Conservation (phyloP, 2,113 vertebrate genomes). For the Toxotes chatareus region DNA sequence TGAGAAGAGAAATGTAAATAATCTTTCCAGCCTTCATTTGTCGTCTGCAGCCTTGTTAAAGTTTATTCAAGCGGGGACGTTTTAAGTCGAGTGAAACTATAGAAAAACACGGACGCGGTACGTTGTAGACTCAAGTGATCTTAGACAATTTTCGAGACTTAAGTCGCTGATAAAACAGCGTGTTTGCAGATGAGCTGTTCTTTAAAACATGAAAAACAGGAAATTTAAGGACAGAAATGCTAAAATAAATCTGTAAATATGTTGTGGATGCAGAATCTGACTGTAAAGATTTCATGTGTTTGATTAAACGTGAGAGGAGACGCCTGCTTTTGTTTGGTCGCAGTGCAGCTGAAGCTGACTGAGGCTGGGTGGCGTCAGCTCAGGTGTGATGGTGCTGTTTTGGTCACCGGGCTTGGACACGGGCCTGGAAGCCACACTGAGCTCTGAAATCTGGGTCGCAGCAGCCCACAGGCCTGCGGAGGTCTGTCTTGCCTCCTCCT, state of each 20-base stretch:
- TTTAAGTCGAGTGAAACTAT: too few species aligned
- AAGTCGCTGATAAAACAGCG: too few species aligned
- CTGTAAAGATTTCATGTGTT: too few species aligned
- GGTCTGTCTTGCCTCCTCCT: constrained; percentile 10
- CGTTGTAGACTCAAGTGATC: neutral
- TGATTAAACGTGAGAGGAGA: too few species aligned
- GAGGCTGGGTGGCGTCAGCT: constrained; percentile 18
- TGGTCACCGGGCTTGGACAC: constrained; percentile 35
- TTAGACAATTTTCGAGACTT: too few species aligned
- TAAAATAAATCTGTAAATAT: too few species aligned
- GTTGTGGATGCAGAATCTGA: too few species aligned
- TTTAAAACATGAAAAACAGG: too few species aligned
- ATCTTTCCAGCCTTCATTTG: neutral
- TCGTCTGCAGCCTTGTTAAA: neutral
- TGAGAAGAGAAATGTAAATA: neutral
- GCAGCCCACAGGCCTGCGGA: constrained; percentile 44
- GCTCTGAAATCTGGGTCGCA: constrained; percentile 69
- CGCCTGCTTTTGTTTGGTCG: neutral
- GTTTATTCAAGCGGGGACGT: neutral
- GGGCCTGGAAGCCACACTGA: constrained; percentile 38
- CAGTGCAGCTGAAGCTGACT: neutral
- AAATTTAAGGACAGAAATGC: too few species aligned
- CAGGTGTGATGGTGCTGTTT: constrained; percentile 19
- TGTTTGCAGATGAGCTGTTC: too few species aligned
- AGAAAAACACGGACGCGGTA: too few species aligned